Conservation (phyloP, 2,888 invertebrate genomes). For the Scrobipalpa costella region DNA sequence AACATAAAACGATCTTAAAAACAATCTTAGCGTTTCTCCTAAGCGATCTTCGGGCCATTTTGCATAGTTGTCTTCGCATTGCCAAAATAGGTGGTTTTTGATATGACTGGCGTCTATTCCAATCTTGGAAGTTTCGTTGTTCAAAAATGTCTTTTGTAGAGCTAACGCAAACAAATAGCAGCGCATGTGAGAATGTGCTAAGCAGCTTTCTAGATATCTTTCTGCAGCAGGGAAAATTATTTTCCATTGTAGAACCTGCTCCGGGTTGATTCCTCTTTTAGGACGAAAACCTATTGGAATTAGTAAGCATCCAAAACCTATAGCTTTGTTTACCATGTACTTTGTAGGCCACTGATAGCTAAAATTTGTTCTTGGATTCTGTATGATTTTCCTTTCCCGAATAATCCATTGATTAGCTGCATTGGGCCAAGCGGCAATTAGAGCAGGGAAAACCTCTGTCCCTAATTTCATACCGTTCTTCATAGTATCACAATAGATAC, state of each 20-base stretch:
- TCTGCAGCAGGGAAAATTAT: constrained; percentile 89
- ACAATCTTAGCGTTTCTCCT: constrained; percentile 83
- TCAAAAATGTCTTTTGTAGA: constrained; percentile 87
- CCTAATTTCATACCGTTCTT: constrained; percentile 67
- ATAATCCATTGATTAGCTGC: constrained; percentile 85
- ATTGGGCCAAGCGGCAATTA: constrained; percentile 86
- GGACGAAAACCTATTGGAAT: constrained; percentile 86
- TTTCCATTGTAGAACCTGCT: constrained; percentile 88
- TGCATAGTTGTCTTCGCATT: constrained; percentile 86
- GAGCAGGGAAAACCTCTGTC: constrained; percentile 87
- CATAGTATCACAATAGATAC: constrained; percentile 82
- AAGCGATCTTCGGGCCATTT: constrained; percentile 88
- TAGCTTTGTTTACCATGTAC: constrained; percentile 84
- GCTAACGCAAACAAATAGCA: constrained; percentile 85
- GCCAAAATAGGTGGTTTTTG: constrained; percentile 87
- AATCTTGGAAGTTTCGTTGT: constrained; percentile 82
- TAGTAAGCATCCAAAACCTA: constrained; percentile 84
- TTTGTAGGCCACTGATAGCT: constrained; percentile 86
- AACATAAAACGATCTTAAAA: constrained; percentile 83
- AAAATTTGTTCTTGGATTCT: constrained; percentile 80
- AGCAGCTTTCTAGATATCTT: constrained; percentile 85
- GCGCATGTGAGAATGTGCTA: constrained; percentile 86
- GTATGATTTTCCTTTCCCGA: constrained; percentile 79
- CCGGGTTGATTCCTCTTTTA: constrained; percentile 81
- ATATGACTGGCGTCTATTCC: constrained; percentile 87